Evolutionary conservation across 2,797 vertebrate genomes (phyloP).

Genomic region (Gymnothorax reevesii): DNA sequence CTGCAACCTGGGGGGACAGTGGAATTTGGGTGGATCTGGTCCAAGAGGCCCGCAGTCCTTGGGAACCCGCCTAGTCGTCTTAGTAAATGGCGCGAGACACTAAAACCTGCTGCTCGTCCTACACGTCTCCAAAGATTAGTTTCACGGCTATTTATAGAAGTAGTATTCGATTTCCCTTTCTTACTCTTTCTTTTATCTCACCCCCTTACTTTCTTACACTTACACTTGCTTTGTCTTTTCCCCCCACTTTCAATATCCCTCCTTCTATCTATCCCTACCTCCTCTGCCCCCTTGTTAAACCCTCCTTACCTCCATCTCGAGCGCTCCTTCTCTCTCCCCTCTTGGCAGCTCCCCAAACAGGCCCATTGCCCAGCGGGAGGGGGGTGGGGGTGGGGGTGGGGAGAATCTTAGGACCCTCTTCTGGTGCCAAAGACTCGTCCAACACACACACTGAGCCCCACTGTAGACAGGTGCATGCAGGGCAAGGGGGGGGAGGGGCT

Average conservation of each 20-base stretch:
- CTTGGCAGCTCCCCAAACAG: conserved; percentile 38
- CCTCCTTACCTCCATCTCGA: too few relatives aligned
- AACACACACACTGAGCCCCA: neutral
- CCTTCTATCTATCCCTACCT: conserved; percentile 9
- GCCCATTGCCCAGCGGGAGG: conserved; percentile 30
- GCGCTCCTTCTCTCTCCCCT: conserved; percentile 16
- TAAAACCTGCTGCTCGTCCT: conserved; percentile 54
- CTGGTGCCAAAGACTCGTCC: neutral
- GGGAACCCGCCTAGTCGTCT: conserved; percentile 71
- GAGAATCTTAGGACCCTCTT: neutral
- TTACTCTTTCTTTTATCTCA: neutral
- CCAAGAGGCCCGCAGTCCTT: conserved; percentile 72
- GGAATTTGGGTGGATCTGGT: conserved; percentile 73
- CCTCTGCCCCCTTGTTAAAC: neutral
- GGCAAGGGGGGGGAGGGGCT: neutral
- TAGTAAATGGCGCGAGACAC: conserved; percentile 66
- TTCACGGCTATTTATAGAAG: conserved; percentile 55
- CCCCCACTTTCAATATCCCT: neutral
- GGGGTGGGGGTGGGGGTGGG: conserved; percentile 23
- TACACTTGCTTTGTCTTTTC: neutral
- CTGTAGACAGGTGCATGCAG: neutral
- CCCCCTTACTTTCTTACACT: too few relatives aligned
- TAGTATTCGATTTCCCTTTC: conserved; percentile 34
- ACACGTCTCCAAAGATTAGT: conserved; percentile 38
- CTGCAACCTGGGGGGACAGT: conserved; percentile 69